Percentiles rank a stretch among this genome's conserved stretches.
Evolutionary conservation across 1,140 invertebrate species (phyloP).

Genomic region (Microvelia longipes): DNA sequence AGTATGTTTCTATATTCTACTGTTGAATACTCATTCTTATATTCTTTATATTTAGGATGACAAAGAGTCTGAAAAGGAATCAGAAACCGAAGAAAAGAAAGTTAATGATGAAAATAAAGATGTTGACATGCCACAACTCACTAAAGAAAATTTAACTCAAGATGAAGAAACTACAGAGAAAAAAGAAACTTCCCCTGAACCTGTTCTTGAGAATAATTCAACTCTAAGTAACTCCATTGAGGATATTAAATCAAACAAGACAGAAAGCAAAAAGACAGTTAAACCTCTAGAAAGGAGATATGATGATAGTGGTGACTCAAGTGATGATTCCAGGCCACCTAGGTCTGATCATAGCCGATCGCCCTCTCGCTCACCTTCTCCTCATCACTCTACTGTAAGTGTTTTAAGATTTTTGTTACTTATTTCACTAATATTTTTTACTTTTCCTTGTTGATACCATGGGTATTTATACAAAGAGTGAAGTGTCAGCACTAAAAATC

Average conservation of each 20-base stretch:
- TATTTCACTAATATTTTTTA: background rate
- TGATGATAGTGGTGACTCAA: background rate
- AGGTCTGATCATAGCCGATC: background rate
- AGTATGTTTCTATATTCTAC: too few relatives aligned
- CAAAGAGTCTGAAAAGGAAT: background rate
- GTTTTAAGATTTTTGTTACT: background rate
- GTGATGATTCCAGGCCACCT: background rate
- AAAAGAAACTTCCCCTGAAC: background rate
- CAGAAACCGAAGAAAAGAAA: background rate
- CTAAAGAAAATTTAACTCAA: background rate
- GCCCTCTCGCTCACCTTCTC: background rate
- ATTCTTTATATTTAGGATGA: too few relatives aligned
- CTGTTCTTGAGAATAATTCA: too few relatives aligned
- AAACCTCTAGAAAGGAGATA: background rate
- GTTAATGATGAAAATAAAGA: background rate
- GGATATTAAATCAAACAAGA: too few relatives aligned
- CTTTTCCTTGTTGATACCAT: too few relatives aligned
- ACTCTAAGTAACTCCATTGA: too few relatives aligned
- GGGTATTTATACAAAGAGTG: too few relatives aligned
- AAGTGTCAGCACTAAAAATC: too few relatives aligned
- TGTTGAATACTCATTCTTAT: too few relatives aligned
- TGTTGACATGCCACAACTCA: background rate
- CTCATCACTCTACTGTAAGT: background rate
- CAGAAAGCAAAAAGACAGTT: too few relatives aligned
- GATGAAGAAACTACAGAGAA: background rate